Evolutionary conservation across 2,113 vertebrate genomes (phyloP).

Genomic region (Crotalus tigris): DNA sequence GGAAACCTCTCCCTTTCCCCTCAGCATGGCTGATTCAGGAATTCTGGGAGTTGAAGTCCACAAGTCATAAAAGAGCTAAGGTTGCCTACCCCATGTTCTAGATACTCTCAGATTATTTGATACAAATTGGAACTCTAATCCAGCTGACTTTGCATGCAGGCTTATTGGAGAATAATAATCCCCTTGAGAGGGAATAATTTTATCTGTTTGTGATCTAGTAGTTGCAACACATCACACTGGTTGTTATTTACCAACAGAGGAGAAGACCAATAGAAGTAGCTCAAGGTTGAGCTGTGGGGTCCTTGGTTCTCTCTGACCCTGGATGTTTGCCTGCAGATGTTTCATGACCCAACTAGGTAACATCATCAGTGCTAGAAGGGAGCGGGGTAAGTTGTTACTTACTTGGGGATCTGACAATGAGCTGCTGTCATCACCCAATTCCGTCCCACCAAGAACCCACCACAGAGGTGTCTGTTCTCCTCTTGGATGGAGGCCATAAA

Average conservation of each 20-base stretch:
- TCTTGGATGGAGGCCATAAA: slow-evolving; percentile 76
- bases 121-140: not conserved
- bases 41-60: not conserved
- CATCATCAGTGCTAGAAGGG: not conserved
- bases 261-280: not conserved
- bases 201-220: not conserved
- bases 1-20: no score
- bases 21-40: no score
- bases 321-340: not conserved
- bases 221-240: not conserved
- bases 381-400: slow-evolving; percentile 11
- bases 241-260: slow-evolving; percentile 35
- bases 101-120: not conserved
- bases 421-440: slow-evolving; percentile 71
- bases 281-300: not conserved
- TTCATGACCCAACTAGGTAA: not conserved
- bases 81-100: no score
- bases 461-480: slow-evolving; percentile 49
- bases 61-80: no score
- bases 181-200: not conserved
- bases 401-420: slow-evolving; percentile 66
- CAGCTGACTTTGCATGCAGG: not conserved
- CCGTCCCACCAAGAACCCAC: slow-evolving; percentile 64
- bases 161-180: not conserved
- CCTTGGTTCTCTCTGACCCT: not conserved